Evolutionary conservation across 2,888 invertebrate species (phyloP).

Genomic region (Deroplatys truncata): DNA sequence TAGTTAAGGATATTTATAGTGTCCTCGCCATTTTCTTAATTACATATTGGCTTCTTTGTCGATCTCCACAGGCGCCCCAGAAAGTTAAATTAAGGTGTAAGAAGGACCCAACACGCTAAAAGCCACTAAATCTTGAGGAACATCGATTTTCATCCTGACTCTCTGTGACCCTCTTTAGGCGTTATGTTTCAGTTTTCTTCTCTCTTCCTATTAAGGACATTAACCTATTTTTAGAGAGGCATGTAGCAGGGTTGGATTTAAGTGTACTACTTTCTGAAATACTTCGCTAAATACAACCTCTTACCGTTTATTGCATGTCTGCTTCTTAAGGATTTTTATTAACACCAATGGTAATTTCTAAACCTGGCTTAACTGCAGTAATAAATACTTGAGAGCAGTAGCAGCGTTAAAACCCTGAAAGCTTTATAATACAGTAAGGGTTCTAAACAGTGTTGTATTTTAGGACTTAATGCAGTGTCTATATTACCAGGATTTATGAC

Average conservation of each 20-base stretch:
- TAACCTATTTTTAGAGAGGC: neutral
- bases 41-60: neutral
- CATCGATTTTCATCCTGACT: neutral
- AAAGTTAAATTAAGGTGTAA: neutral
- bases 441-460: no score
- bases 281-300: no score
- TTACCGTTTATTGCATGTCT: no score
- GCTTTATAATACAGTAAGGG: no score
- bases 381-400: no score
- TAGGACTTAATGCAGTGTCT: no score
- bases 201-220: neutral
- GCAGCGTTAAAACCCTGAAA: no score
- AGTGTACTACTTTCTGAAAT: neutral
- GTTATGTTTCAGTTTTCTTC: neutral
- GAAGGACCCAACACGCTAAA: neutral
- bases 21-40: neutral
- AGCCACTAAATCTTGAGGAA: neutral
- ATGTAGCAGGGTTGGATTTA: neutral
- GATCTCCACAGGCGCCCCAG: neutral
- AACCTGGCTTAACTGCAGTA: no score
- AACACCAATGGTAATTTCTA: no score
- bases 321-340: no score
- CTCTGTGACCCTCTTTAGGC: neutral
- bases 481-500: no score
- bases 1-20: neutral